Percentiles rank a stretch among this genome's conserved stretches.
Evolutionary conservation across 2,113 vertebrate species (phyloP).

Genomic region (Plecturocebus donacophilus): DNA sequence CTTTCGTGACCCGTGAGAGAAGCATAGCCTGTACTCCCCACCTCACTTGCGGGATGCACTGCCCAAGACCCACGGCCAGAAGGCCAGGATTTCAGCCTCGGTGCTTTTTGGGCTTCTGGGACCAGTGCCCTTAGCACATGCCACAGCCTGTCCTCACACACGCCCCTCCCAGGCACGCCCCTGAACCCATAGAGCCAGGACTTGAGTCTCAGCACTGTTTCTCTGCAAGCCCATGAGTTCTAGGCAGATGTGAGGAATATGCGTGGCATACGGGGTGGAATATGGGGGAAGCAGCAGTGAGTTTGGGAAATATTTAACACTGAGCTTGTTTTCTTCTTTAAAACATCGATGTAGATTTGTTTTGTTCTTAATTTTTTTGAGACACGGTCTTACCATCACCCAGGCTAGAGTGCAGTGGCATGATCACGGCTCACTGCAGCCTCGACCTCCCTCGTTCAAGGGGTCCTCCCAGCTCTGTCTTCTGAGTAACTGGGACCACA

Average conservation of each 20-base stretch:
- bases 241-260: neutral
- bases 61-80: neutral
- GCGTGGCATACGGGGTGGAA: neutral
- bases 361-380: neutral
- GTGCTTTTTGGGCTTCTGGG: neutral
- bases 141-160: neutral
- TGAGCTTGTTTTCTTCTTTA: neutral
- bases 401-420: no score
- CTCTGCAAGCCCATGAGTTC: neutral
- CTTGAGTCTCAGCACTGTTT: neutral
- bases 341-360: neutral
- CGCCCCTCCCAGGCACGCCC: neutral
- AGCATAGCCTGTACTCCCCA: neutral
- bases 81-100: neutral
- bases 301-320: neutral
- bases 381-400: no score
- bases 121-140: accelerated
- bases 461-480: no score
- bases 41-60: no score
- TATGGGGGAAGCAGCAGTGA: neutral
- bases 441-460: no score
- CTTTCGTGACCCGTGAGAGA: neutral
- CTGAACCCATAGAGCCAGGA: neutral
- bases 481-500: no score
- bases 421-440: no score